Conservation (phyloP, 2,113 vertebrate genomes). For the Diadophis punctatus region DNA sequence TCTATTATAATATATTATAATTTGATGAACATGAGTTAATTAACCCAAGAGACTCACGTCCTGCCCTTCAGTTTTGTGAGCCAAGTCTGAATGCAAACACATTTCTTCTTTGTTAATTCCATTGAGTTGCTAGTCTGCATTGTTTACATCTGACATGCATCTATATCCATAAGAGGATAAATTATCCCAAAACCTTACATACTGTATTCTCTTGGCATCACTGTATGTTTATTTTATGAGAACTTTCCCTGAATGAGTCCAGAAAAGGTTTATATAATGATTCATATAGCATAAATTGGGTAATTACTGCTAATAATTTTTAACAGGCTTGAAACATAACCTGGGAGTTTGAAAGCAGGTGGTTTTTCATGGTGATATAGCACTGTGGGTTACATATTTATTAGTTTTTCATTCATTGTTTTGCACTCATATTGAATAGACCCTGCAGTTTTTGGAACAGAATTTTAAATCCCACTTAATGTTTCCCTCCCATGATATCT, state of each 20-base stretch:
- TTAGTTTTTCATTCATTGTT: conserved; percentile 21
- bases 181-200: conserved; percentile 29
- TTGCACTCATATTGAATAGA: not conserved
- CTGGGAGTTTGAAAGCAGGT: conserved; percentile 35
- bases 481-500: conserved; percentile 10
- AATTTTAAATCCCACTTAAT: conserved; percentile 9
- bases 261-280: conserved; percentile 36
- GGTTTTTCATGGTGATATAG: conserved; percentile 37
- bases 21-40: not conserved
- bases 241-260: conserved; percentile 33
- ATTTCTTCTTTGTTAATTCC: conserved; percentile 15
- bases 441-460: conserved; percentile 11
- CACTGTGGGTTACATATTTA: conserved; percentile 29
- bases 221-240: conserved; percentile 47
- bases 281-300: conserved; percentile 42
- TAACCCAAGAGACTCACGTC: conserved; percentile 20
- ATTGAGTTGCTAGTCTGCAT: not conserved
- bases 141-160: conserved; percentile 44
- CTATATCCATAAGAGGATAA: conserved; percentile 53
- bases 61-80: not conserved
- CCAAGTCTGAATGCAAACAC: conserved; percentile 11
- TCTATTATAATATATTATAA: not conserved
- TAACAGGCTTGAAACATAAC: conserved; percentile 48
- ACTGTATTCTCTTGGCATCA: conserved; percentile 21
- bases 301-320: conserved; percentile 39